A percentile compares a stretch with the other conserved stretches of the same genome.
These are phyloP conservation scores for Heliconius hortense DNA, from an alignment of 2,888 invertebrate genomes.

Conservation along the genomic window DNA sequence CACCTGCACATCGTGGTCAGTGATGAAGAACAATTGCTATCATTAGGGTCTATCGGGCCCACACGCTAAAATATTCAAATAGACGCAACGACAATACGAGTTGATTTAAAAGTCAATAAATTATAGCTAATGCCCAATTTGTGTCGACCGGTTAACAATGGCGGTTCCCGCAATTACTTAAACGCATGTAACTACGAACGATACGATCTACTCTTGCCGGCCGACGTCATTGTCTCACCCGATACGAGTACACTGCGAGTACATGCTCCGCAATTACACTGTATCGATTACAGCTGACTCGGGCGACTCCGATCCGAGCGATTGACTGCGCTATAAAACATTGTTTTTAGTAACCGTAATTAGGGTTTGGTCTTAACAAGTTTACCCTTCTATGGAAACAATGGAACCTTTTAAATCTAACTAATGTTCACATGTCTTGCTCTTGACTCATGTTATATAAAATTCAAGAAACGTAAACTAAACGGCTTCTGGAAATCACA, in stretches of 20 bases:
- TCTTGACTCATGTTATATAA: conserved; percentile 47
- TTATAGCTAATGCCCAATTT: conserved; percentile 82
- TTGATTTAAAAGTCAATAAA: conserved; percentile 79
- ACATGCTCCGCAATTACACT: conserved; percentile 76
- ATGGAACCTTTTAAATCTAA: conserved; percentile 25
- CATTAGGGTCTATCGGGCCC: conserved; percentile 74
- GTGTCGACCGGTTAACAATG: conserved; percentile 79
- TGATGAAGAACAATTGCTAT: conserved; percentile 79
- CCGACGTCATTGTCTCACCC: conserved; percentile 74
- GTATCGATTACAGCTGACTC: conserved; percentile 78
- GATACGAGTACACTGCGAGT: conserved; percentile 48
- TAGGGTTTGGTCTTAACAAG: conserved; percentile 64
- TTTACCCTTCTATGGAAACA: conserved; percentile 45
- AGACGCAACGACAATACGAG: conserved; percentile 72
- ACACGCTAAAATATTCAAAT: conserved; percentile 77
- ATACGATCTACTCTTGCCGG: conserved; percentile 71
- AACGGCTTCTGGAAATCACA: conserved; percentile 69
- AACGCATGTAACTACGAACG: conserved; percentile 78
- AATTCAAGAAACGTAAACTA: conserved; percentile 64
- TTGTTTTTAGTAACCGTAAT: conserved; percentile 72
- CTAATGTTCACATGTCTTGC: conserved; percentile 45
- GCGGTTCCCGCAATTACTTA: conserved; percentile 81
- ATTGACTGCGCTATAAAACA: conserved; percentile 74
- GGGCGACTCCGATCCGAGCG: conserved; percentile 65
- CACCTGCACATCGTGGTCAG: conserved; percentile 74